phyloP scores from a whole-genome alignment of 1,140 invertebrate species.

The Microplitis demolitor region DNA sequence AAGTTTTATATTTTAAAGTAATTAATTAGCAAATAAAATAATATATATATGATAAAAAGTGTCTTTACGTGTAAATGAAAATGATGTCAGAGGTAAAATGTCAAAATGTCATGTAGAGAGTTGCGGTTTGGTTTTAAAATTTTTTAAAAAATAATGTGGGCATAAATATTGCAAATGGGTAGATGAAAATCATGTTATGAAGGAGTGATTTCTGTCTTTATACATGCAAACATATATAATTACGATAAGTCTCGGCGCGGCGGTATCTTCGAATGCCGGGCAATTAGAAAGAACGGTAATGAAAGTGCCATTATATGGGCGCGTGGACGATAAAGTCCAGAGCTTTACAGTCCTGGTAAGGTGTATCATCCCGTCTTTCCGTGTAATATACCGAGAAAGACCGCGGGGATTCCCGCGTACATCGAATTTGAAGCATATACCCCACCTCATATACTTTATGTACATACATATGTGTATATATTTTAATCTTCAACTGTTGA shows the following conservation, averaged over 20 bases:
- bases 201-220: conserved; percentile 3
- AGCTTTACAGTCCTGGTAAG: conserved; percentile 1
- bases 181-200: background rate
- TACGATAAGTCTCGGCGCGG: background rate
- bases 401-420: background rate
- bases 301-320: conserved; percentile 16
- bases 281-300: conserved; percentile 18
- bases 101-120: background rate
- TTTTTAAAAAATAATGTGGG: background rate
- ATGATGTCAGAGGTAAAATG: background rate
- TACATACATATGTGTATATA: background rate
- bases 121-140: background rate
- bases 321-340: conserved; percentile 7
- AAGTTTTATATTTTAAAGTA: background rate
- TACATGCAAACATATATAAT: no score
- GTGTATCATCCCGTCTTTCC: background rate
- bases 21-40: background rate
- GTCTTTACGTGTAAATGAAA: background rate
- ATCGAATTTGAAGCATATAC: background rate
- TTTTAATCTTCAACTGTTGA: background rate
- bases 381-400: background rate
- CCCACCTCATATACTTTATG: background rate
- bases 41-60: no score
- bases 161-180: background rate
- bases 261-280: background rate